Evolutionary conservation across 2,113 vertebrate genomes (phyloP).

Genomic region (Mustela nigripes): DNA sequence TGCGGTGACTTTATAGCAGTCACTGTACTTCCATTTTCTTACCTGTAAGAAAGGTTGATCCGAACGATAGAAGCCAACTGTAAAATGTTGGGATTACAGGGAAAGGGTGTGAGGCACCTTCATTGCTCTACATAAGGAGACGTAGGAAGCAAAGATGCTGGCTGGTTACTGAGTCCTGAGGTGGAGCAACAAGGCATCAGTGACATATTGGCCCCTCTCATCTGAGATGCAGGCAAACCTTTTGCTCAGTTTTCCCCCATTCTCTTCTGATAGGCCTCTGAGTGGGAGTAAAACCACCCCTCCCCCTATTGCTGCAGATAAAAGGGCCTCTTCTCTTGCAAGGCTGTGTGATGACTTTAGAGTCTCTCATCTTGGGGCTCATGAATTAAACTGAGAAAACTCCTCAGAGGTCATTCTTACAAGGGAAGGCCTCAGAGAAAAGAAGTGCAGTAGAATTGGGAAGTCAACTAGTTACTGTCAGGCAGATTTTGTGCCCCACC

Average conservation of each 20-base stretch:
- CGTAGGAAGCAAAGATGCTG: background rate
- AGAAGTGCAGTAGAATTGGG: background rate
- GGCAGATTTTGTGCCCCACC: background rate
- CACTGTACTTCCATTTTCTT: background rate
- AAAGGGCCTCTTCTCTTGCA: background rate
- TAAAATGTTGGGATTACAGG: background rate
- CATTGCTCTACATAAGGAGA: background rate
- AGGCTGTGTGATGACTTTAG: background rate
- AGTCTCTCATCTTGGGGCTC: background rate
- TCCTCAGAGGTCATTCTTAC: background rate
- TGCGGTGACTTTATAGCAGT: background rate
- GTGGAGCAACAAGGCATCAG: fast-evolving
- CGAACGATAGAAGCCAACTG: background rate
- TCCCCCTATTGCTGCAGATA: background rate
- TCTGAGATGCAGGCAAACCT: background rate
- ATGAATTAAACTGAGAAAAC: background rate
- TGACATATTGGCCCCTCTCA: no score
- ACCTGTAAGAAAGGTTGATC: background rate
- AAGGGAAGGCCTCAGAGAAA: background rate
- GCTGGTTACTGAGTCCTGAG: background rate
- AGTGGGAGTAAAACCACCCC: background rate
- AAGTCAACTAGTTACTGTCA: background rate
- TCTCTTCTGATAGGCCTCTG: background rate
- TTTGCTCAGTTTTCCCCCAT: background rate
- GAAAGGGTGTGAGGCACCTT: background rate